A percentile compares a stretch with the other conserved stretches of the same genome.
Evolutionary conservation across 2,113 vertebrate species (phyloP).

Genomic region (Phalacrocorax carbo): DNA sequence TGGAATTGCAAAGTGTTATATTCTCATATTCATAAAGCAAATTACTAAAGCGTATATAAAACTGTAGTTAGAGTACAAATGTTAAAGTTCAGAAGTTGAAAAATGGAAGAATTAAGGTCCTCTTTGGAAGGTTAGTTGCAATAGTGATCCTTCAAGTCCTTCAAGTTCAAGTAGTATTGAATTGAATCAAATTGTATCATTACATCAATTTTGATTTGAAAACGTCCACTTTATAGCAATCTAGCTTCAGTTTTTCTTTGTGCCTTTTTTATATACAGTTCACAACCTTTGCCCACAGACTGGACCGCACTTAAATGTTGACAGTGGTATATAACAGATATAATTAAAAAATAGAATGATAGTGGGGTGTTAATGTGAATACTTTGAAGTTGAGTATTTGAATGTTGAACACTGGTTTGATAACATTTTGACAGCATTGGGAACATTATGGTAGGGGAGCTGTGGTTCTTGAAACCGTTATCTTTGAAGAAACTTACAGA

Average conservation of each 20-base stretch:
- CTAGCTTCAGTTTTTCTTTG: background rate
- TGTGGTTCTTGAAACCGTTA: background rate
- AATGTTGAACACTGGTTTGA: background rate
- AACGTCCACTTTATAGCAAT: fast-evolving
- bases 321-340: background rate
- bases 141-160: background rate
- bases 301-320: background rate
- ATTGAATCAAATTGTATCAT: background rate
- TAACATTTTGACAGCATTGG: background rate
- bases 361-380: background rate
- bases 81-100: background rate
- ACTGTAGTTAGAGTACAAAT: background rate
- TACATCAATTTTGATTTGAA: background rate
- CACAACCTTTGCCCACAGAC: background rate
- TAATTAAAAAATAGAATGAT: background rate
- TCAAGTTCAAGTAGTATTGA: background rate
- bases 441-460: background rate
- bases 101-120: background rate
- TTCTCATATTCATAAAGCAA: background rate
- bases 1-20: background rate
- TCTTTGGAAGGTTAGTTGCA: background rate
- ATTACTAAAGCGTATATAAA: background rate
- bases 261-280: background rate
- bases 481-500: background rate
- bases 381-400: background rate